Evolutionary conservation across 2,113 vertebrate genomes (phyloP).

Genomic region (Ondatra zibethicus): DNA sequence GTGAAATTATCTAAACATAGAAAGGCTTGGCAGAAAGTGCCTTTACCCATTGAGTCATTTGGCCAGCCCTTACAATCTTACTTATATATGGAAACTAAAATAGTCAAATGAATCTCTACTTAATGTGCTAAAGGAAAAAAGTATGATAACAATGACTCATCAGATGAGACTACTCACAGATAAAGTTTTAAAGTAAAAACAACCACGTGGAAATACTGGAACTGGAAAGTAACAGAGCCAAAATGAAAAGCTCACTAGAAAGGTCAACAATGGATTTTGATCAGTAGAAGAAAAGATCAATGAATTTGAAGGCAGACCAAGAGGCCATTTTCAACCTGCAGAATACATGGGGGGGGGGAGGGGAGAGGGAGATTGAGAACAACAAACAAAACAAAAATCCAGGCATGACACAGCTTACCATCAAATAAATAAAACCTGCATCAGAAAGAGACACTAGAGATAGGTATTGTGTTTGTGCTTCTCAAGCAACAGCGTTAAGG

Average conservation of each 20-base stretch:
- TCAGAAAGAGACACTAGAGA: not conserved
- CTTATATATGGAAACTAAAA: not conserved
- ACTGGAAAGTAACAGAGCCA: not conserved
- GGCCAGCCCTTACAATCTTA: not conserved
- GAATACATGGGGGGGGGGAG: not conserved
- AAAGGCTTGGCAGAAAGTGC: not conserved
- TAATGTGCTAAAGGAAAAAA: constrained; percentile 16
- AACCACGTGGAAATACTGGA: not conserved
- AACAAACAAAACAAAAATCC: not conserved
- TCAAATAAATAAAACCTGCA: too few species aligned
- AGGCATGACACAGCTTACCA: not conserved
- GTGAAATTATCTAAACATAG: not conserved
- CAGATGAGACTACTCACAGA: not conserved
- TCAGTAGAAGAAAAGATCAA: not conserved
- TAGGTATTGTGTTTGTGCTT: not conserved
- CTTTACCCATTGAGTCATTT: not conserved
- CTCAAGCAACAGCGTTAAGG: not conserved
- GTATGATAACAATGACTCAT: not conserved
- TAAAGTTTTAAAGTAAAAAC: not conserved
- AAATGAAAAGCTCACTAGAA: not conserved
- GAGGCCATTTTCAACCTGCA: not conserved
- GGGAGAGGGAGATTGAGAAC: not conserved
- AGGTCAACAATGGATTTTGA: not conserved
- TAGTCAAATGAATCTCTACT: not conserved
- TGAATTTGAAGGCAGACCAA: not conserved